Conservation (phyloP, 2,888 invertebrate genomes). For the Clunio marinus region DNA sequence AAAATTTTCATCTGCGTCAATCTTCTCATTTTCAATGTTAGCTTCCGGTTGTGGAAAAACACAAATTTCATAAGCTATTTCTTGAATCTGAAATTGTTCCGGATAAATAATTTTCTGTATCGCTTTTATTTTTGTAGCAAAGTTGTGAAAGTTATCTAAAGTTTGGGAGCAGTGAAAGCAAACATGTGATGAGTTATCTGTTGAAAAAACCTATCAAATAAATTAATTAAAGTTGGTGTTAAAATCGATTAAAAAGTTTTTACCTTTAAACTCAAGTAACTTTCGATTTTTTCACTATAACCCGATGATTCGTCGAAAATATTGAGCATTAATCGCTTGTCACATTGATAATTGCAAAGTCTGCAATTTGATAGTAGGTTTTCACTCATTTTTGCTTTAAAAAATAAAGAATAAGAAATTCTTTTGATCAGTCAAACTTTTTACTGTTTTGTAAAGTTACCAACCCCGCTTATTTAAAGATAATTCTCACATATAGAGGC, state of each 20-base stretch:
- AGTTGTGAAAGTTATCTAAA: conserved; percentile 29
- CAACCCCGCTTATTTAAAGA: no score
- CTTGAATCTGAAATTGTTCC: not conserved
- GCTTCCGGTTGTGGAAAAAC: no score
- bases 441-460: no score
- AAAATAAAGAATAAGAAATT: not conserved
- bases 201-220: no score
- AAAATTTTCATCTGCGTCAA: no score
- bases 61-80: not conserved
- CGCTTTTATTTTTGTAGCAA: conserved; percentile 5
- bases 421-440: no score
- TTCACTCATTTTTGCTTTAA: conserved; percentile 9
- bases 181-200: no score
- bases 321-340: not conserved
- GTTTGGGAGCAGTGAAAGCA: conserved; percentile 31
- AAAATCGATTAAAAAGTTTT: not conserved
- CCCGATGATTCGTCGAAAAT: conserved; percentile 5
- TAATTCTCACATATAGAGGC: no score
- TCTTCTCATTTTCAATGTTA: no score
- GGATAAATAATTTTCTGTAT: conserved; percentile 26
- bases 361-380: not conserved
- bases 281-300: conserved; percentile 20
- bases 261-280: conserved; percentile 24
- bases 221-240: not conserved
- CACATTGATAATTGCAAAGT: conserved; percentile 16